Evolutionary conservation across 1,140 invertebrate genomes (phyloP), one percentile per base, ranked within the genome.

Genomic region (Drosophila lowei): DNA sequence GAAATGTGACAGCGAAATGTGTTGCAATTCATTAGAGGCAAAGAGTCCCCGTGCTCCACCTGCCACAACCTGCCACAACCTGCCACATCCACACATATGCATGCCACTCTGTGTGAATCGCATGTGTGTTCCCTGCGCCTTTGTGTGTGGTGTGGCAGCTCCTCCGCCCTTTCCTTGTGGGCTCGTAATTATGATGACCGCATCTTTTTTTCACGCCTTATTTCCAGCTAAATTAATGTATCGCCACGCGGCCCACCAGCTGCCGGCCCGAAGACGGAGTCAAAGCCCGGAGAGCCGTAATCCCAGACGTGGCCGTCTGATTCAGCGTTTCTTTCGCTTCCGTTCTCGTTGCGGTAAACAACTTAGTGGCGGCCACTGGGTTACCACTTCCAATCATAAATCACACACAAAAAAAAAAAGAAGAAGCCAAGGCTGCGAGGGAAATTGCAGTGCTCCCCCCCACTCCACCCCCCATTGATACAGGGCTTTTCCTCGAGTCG

Each of bases 1-100:
- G 72, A 75, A 79, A 30, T 73, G 60, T 74, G 79, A 81, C 79
- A 83, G 71, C 58, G 50, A 61, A 79, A 62, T 79, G 72, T 66
- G 77, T 70, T 83, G 61, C 83, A 85, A 85, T 85, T 85, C 80
- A 79, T 85, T 85, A 84, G 77, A 85, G 80, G 85, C 63, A 43
- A 34, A 50, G 62, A 41, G 30, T 30, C 48, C 30, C 41, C 6
- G 38, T 41, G 15, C 60, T 50, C 34, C 21, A 16, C 65, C 60
- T 47, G 48, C 41, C 48, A 57, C 41, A 25, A 34, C 7, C 8
- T 30, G 49, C 65, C 11, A 38, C n/a, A 38, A n/a, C n/a, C n/a
- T n/a, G 16, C 11, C 44, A 23, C 21, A 38, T 34, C 21, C 41
- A 21, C 41, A 38, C 43, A 43, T 65, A 59, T 74, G 65, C 42